These are phyloP conservation scores for Tetraodon nigroviridis DNA, from an alignment of 2,113 vertebrate genomes.

Conservation along the genomic window DNA sequence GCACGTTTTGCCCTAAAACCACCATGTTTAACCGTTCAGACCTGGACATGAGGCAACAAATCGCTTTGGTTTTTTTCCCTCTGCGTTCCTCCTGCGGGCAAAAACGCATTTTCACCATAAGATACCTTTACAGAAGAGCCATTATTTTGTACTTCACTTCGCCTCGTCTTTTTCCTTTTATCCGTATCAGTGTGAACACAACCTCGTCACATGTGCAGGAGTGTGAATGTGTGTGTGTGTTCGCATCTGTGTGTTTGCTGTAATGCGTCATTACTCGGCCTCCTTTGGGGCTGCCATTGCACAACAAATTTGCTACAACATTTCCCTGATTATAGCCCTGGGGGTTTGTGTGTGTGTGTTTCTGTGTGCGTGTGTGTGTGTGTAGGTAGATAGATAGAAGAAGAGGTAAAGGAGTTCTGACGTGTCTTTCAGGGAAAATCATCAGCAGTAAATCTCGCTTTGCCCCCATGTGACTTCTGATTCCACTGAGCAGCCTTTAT, in stretches of 20 bases:
- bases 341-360: constrained; percentile 1
- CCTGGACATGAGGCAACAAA: no score
- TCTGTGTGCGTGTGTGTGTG: background rate
- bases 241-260: constrained; percentile 6
- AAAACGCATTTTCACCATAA: no score
- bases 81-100: no score
- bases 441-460: constrained; percentile 13
- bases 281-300: constrained; percentile 37
- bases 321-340: constrained; percentile 44
- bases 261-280: constrained; percentile 34
- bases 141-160: background rate
- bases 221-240: constrained; percentile 7
- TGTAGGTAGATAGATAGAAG: constrained; percentile 2
- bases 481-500: constrained; percentile 12
- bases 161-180: background rate
- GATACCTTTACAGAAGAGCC: background rate
- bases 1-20: no score
- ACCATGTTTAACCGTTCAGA: no score
- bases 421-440: constrained; percentile 37
- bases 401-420: constrained; percentile 43
- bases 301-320: constrained; percentile 44
- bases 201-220: background rate
- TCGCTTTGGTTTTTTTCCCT: no score
- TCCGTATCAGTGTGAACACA: background rate
- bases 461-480: constrained; percentile 27